These are phyloP conservation scores for Microcebus lehilahytsara DNA, from an alignment of 2,113 vertebrate species.

Conservation along the genomic window DNA sequence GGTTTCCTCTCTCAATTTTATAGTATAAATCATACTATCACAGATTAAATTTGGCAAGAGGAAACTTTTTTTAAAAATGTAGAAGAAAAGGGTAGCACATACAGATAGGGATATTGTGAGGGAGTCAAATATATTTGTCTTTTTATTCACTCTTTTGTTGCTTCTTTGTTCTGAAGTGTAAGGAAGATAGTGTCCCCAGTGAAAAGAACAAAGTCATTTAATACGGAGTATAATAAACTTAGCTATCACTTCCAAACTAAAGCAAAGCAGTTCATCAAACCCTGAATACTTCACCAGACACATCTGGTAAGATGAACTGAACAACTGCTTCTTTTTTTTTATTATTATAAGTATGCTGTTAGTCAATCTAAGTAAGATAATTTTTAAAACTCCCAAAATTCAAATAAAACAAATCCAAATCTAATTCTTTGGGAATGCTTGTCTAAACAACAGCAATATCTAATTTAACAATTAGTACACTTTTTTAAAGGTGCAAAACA, in stretches of 20 bases:
- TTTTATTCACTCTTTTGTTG: slow-evolving; percentile 50
- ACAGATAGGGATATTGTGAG: background rate
- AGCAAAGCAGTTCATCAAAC: slow-evolving; percentile 71
- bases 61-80: slow-evolving; percentile 11
- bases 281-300: slow-evolving; percentile 46
- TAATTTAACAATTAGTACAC: slow-evolving; percentile 59
- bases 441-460: slow-evolving; percentile 72
- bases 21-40: slow-evolving; percentile 53
- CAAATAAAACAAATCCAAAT: slow-evolving; percentile 59
- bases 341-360: slow-evolving; percentile 34
- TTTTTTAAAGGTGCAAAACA: slow-evolving; percentile 63
- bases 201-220: slow-evolving; percentile 59
- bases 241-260: slow-evolving; percentile 60
- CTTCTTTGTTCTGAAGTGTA: slow-evolving; percentile 66
- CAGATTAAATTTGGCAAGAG: slow-evolving; percentile 60
- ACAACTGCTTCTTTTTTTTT: slow-evolving; percentile 52
- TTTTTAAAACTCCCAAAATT: slow-evolving; percentile 55
- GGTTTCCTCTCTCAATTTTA: slow-evolving; percentile 7
- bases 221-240: slow-evolving; percentile 48
- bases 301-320: slow-evolving; percentile 58
- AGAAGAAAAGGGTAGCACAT: slow-evolving; percentile 31
- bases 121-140: slow-evolving; percentile 42
- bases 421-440: slow-evolving; percentile 75
- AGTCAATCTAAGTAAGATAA: slow-evolving; percentile 47
- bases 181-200: slow-evolving; percentile 45